These are phyloP conservation scores for Thymelicus sylvestris DNA, from an alignment of 2,888 invertebrate genomes.

Conservation along the genomic window DNA sequence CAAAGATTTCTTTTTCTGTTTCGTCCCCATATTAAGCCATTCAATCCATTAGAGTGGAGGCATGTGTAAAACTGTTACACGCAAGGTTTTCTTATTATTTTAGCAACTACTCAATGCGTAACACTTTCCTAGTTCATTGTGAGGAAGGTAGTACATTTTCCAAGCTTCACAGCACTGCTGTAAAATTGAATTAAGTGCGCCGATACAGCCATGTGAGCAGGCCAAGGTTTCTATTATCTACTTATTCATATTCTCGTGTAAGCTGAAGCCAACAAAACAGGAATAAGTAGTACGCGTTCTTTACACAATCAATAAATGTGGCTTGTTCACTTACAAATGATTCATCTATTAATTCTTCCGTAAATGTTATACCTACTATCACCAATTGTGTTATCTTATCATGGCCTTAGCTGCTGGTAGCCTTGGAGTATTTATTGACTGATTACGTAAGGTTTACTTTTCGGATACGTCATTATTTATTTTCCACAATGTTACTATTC, in stretches of 20 bases:
- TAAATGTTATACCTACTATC: not conserved
- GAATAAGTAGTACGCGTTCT: conserved; percentile 6
- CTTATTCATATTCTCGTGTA: conserved; percentile 47
- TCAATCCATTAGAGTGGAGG: not conserved
- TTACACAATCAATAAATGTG: not conserved
- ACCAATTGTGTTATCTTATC: conserved; percentile 25
- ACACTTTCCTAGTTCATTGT: conserved; percentile 35
- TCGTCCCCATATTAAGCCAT: not conserved
- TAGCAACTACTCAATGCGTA: not conserved
- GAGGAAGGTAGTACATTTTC: conserved; percentile 41
- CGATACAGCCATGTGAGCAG: conserved; percentile 51
- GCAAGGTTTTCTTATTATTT: not conserved
- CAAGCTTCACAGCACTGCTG: conserved; percentile 43
- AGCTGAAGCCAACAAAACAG: conserved; percentile 54
- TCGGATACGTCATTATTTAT: conserved; percentile 1
- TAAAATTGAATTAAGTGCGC: conserved; percentile 68
- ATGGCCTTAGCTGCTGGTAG: not conserved
- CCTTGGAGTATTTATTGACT: conserved; percentile 23
- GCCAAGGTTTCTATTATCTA: conserved; percentile 64
- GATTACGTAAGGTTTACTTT: conserved; percentile 14
- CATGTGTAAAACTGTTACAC: too few relatives aligned
- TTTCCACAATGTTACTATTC: not conserved
- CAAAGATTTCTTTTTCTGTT: conserved; percentile 9
- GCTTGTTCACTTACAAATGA: not conserved
- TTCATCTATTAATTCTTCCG: not conserved